Evolutionary conservation across 1,140 invertebrate genomes (phyloP), one percentile per base, ranked within the genome.

Genomic region (Gryon sp.): DNA sequence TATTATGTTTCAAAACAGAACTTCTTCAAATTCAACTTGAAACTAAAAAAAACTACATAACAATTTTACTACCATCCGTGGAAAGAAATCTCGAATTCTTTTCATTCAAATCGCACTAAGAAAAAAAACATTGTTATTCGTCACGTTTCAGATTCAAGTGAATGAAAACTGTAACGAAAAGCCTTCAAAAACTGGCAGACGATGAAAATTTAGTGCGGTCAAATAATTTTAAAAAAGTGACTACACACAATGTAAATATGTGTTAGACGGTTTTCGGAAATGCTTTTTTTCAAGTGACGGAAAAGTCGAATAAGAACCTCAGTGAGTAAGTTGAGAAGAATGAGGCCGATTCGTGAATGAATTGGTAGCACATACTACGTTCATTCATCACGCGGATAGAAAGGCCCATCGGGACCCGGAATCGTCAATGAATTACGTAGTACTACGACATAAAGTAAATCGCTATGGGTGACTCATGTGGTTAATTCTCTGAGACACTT

Each of bases 341-440:
- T 30, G 11, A 34, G 38, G 34, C 34, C 36, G 34, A 53, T 46
- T 18, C 19, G 16, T 46, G 66, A 72, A 77, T 72, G 66, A 36
- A 55, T 55, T 55, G 24, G 63, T 63, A 36, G 45, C 19, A 36
- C 28, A 28, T 38, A 46, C 45, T 55, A 80, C 76, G 72, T 85
- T 86, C 82, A 83, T 83, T 83, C 82, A 86, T 80, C 28, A 84
- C 76, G 18, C 55, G 19, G 14, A 6, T 30, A 83, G 78, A 83
- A 83, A 76, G 74, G 59, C 19, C 65, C 45, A 72, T 38, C 57
- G 48, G 76, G 74, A n/a, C 34, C 74, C 66, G 2, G 28, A 65
- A 18, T 53, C 57, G 57, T 85, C 76, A 86, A 86, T 87, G 86
- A 85, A 85, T 73, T 78, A 22, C 84, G 84, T 87, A 86, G 82